Evolutionary conservation across 2,888 invertebrate genomes (phyloP), one percentile per base, ranked within the genome.

Genomic region (Euclidia mi): DNA sequence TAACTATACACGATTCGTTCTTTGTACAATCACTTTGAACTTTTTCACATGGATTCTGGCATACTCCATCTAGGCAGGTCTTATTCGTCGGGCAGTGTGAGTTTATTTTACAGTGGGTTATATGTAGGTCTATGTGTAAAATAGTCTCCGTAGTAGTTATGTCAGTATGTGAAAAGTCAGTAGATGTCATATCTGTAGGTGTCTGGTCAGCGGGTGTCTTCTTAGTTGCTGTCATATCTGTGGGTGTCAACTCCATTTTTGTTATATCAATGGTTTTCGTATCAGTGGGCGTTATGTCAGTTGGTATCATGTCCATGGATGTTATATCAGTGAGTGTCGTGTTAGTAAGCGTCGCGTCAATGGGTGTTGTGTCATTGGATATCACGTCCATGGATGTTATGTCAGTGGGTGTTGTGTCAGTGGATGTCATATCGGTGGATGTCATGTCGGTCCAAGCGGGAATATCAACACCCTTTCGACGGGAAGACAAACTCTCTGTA

Each of bases 11-110:
- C 82, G 94, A 89, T 84, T 95, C 95, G 84, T 95, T 95, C 81
- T 94, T 88, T 84, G 95, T 95, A 92, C 96, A 96, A 81, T 90
- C 87, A 76, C 79, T 92, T 81, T 78, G 84, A 81, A 80, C 76
- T 77, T 79, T 84, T 80, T 90, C 82, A 89, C 96, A 96, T 76
- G 96, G 95, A 85, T 96, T 95, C 89, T 95, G 92, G 89, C 96
- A 96, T 85, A 93, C 90, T 91, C 95, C 95, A 78, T 92, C 92
- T 75, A 95, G 88, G 89, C 97, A 97, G 78, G 95, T 94, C 88
- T 96, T 95, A 78, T 95, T 92, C 79, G 91, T 91, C 68, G 94
- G 89, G 87, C 97, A 97, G 82, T 97, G 95, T 71, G 88, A 88
- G 87, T 96, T 95, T 79, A 89, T 90, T 79, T 93, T 94, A 94